A percentile compares a stretch with the other conserved stretches of the same genome.
These are phyloP conservation scores for Drosophila pseudoobscura DNA, from an alignment of 1,140 invertebrate genomes.

Conservation along the genomic window DNA sequence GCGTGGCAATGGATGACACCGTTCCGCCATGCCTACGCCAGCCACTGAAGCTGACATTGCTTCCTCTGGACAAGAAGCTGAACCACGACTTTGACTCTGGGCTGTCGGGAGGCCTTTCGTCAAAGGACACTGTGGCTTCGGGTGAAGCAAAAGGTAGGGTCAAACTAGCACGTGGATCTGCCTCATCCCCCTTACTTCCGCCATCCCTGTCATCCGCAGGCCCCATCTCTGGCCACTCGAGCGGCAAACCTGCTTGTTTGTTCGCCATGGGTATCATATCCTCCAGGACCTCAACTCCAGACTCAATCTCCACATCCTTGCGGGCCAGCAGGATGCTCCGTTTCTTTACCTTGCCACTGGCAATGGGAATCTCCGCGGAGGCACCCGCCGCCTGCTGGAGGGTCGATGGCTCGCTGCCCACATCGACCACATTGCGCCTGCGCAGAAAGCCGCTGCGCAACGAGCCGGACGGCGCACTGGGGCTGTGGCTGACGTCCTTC, in stretches of 20 bases:
- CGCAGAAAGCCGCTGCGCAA: slow-evolving; percentile 56
- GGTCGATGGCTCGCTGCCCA: slow-evolving; percentile 36
- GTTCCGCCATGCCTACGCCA: slow-evolving; percentile 24
- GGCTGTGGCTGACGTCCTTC: slow-evolving; percentile 41
- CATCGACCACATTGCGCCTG: slow-evolving; percentile 44
- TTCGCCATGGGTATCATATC: slow-evolving; percentile 54
- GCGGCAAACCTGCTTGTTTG: no score
- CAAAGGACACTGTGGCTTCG: no score
- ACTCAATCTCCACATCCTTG: slow-evolving; percentile 81
- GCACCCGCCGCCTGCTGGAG: slow-evolving; percentile 23
- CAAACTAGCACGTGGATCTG: slow-evolving; percentile 1
- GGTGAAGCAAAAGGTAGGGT: no score
- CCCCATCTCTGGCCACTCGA: no score
- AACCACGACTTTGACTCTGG: not conserved
- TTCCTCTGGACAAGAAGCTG: slow-evolving; percentile 12
- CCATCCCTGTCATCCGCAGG: slow-evolving; percentile 11
- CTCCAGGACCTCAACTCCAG: slow-evolving; percentile 76
- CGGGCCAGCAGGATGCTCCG: slow-evolving; percentile 65
- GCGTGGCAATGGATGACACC: slow-evolving; percentile 17
- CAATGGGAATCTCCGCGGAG: slow-evolving; percentile 37
- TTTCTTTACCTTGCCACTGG: slow-evolving; percentile 53
- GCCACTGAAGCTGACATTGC: slow-evolving; percentile 5
- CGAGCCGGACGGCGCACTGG: not conserved
- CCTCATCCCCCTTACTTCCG: not conserved
- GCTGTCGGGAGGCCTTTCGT: no score